Evolutionary conservation across 2,113 vertebrate species (phyloP).

Genomic region (Takifugu flavidus): DNA sequence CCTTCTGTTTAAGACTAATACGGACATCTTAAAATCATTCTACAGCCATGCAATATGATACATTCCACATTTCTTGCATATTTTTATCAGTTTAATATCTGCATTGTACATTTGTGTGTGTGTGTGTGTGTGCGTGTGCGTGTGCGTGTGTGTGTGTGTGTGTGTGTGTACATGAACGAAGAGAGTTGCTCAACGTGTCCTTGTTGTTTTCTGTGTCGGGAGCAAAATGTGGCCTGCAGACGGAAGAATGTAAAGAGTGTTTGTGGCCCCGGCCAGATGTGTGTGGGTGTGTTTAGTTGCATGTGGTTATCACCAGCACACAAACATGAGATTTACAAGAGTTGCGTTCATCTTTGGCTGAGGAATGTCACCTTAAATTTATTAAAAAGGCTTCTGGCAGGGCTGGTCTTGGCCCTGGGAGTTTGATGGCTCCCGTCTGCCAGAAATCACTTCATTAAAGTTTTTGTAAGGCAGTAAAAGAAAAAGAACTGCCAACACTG

Average conservation of each 20-base stretch:
- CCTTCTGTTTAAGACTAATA: too few species aligned
- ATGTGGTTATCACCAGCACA: background rate
- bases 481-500: too few species aligned
- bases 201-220: conserved; percentile 37
- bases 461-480: too few species aligned
- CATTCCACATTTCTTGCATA: too few species aligned
- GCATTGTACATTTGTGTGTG: background rate
- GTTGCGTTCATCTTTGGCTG: conserved; percentile 51
- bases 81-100: too few species aligned
- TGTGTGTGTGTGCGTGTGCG: background rate
- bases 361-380: conserved; percentile 57
- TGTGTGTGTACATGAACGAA: conserved; percentile 16
- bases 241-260: conserved; percentile 48
- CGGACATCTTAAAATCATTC: too few species aligned
- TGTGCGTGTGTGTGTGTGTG: too few species aligned
- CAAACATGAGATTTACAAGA: conserved; percentile 22
- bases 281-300: background rate
- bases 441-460: background rate
- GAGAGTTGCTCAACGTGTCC: conserved; percentile 40
- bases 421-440: conserved; percentile 4
- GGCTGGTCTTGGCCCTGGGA: conserved; percentile 29
- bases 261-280: conserved; percentile 36
- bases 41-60: too few species aligned
- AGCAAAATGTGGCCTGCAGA: conserved; percentile 23
- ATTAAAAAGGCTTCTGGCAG: conserved; percentile 48